Evolutionary conservation across 2,797 vertebrate genomes (phyloP), one percentile per base, ranked within the genome.

Genomic region (Eulemur rubriventer): DNA sequence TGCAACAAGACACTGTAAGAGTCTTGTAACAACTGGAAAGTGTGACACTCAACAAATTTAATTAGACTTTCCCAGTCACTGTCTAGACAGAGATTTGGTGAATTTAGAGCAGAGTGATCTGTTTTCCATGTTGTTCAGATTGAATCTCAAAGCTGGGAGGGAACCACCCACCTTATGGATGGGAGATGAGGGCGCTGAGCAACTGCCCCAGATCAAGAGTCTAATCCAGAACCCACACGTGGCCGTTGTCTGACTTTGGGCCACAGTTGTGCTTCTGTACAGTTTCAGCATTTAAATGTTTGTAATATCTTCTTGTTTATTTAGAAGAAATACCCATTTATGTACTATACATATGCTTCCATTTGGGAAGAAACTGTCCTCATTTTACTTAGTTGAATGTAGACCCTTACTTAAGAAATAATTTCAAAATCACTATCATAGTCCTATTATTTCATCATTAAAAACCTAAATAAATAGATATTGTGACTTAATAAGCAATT

Each of bases 241-340:
- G 8, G 33, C 4, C 4, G 30, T 0, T 0, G n/a, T 35, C 12
- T 4, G 48, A 4, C 41, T 16, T 20, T 26, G 11, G 18, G 86
- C 35, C 18, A 0, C 14, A 11, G 55, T 14, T 48, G 46, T 30
- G 38, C 55, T 38, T 85, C 95, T 46, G 67, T 10, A 65, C 89
- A 95, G 85, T 20, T 57, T 59, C 97, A 94, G 76, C 76, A 46
- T 96, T 94, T 90, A 86, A 93, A 43, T 3, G n/a, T 50, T 67
- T 43, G 55, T 79, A 93, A 96, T 82, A 73, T 78, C 85, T 20
- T 63, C 76, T 94, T 87, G 91, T 88, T 96, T 96, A 91, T 73
- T 95, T 81, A 91, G 95, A 98, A 94, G 86, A 59, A 97, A 96
- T 70, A 95, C 52, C 83, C 82, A 86, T 86, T 95, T 90, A 89